phyloP scores from a whole-genome alignment of 1,140 invertebrate genomes.

The Cotesia typhae region DNA sequence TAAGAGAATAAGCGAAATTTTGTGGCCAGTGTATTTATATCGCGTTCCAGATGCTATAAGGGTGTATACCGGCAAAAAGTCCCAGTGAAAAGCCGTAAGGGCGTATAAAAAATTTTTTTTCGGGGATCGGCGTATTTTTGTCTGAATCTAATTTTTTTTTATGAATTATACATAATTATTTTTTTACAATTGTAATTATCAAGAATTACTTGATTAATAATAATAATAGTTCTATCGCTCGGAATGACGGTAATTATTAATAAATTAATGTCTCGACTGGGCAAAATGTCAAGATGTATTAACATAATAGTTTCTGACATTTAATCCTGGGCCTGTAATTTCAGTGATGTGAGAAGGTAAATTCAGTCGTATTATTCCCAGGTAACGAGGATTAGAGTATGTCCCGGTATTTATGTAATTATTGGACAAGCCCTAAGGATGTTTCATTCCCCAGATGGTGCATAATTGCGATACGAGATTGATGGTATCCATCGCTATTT shows the following conservation, averaged over 20 bases:
- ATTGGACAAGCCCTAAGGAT: slow-evolving; percentile 39
- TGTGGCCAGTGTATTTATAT: no score
- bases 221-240: no score
- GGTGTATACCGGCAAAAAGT: no score
- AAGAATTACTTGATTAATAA: no score
- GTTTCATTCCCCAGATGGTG: slow-evolving; percentile 26
- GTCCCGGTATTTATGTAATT: slow-evolving; percentile 48
- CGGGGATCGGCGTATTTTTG: no score
- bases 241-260: background rate
- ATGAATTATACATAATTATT: no score
- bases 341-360: background rate
- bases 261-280: background rate
- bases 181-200: no score
- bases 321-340: slow-evolving; percentile 13
- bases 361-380: slow-evolving; percentile 35
- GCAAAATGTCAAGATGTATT: background rate
- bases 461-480: slow-evolving; percentile 39
- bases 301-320: slow-evolving; percentile 10
- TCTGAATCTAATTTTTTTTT: no score
- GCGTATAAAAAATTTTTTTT: no score
- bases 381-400: slow-evolving; percentile 32
- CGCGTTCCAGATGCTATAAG: no score
- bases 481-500: slow-evolving; percentile 40
- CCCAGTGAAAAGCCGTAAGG: no score
- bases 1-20: no score